These are phyloP conservation scores for Bombus affinis DNA, from an alignment of 1,140 invertebrate genomes.

Conservation along the genomic window DNA sequence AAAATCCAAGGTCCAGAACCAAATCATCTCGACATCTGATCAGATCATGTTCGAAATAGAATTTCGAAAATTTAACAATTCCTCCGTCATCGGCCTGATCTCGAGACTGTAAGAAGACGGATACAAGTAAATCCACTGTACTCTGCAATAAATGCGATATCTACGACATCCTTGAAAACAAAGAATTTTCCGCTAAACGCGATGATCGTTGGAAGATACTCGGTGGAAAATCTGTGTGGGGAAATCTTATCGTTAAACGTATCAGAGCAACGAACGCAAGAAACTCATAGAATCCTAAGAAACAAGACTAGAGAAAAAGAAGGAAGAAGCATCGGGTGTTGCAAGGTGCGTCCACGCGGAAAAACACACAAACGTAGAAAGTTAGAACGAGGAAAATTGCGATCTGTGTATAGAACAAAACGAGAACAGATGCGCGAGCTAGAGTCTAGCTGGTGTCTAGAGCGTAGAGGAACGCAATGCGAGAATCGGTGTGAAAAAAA, in stretches of 20 bases:
- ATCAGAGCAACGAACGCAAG: neutral
- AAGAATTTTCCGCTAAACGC: neutral
- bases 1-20: too few species aligned
- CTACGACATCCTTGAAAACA: too few species aligned
- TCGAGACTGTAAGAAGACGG: too few species aligned
- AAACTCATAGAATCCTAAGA: neutral
- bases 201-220: constrained; percentile 4
- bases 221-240: constrained; percentile 24
- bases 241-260: constrained; percentile 40
- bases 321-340: neutral
- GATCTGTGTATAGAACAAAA: too few species aligned
- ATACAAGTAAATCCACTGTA: too few species aligned
- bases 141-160: too few species aligned
- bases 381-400: neutral
- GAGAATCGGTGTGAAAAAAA: constrained; percentile 20
- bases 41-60: too few species aligned
- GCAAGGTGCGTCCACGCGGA: constrained; percentile 27
- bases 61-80: too few species aligned
- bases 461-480: neutral
- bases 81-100: too few species aligned
- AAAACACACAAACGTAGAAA: neutral
- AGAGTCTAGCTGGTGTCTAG: neutral
- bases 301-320: neutral
- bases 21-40: too few species aligned
- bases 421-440: too few species aligned